Conservation (phyloP, 2,888 invertebrate genomes). For the Drosophila nr. medialis region DNA sequence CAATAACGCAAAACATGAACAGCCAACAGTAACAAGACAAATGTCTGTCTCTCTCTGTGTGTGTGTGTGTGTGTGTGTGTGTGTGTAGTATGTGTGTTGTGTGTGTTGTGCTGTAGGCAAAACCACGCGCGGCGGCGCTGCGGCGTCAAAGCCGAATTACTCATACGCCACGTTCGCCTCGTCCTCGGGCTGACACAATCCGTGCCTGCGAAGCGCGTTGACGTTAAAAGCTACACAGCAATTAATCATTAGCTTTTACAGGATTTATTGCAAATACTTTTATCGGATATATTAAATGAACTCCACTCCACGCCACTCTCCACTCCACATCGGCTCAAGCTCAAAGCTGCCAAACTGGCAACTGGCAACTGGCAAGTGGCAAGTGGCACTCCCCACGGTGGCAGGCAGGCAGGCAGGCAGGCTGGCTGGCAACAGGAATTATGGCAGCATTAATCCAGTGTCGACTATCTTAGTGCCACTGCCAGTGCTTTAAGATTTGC, state of each 20-base stretch:
- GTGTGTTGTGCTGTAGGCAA: constrained; percentile 61
- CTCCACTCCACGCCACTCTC: constrained; percentile 57
- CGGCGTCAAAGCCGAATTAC: constrained; percentile 78
- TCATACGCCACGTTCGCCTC: constrained; percentile 74
- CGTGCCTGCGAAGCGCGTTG: constrained; percentile 77
- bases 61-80: constrained; percentile 26
- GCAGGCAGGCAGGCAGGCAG: constrained; percentile 1
- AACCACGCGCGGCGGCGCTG: constrained; percentile 73
- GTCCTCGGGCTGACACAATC: constrained; percentile 66
- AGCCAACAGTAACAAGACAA: constrained; percentile 62
- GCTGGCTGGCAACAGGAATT: constrained; percentile 58
- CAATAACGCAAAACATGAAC: constrained; percentile 79
- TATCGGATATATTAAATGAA: constrained; percentile 81
- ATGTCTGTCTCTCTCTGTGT: constrained; percentile 40
- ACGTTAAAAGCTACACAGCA: constrained; percentile 78
- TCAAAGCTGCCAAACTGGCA: constrained; percentile 8
- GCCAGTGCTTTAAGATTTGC: constrained; percentile 72
- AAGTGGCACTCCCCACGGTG: constrained; percentile 32
- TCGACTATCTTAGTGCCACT: constrained; percentile 63
- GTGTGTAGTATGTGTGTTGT: constrained; percentile 21
- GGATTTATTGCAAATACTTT: constrained; percentile 83
- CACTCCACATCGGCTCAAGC: constrained; percentile 11
- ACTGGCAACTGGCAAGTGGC: not conserved
- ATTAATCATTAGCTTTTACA: constrained; percentile 83
- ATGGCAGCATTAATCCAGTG: constrained; percentile 78